phyloP scores from a whole-genome alignment of 2,113 vertebrate species.

The Phainopepla nitens region DNA sequence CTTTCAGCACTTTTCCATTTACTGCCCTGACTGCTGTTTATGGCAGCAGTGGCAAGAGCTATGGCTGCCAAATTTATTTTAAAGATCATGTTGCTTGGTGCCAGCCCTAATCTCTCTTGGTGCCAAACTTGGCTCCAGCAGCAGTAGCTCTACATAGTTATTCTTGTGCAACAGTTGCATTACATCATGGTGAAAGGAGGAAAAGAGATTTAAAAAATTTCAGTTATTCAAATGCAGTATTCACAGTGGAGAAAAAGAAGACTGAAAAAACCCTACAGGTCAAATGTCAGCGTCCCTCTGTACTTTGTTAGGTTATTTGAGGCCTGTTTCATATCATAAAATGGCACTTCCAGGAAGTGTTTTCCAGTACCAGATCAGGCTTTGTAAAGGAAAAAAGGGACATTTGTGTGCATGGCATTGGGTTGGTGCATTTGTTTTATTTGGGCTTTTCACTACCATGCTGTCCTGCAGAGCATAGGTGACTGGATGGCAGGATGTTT shows the following conservation, averaged over 20 bases:
- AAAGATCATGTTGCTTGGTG: not conserved
- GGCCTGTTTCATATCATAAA: not conserved
- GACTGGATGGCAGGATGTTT: not conserved
- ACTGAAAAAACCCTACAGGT: not conserved
- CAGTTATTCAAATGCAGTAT: constrained; percentile 4
- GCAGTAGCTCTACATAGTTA: constrained; percentile 20
- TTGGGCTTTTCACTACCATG: not conserved
- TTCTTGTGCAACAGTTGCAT: constrained; percentile 32
- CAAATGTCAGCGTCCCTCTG: constrained; percentile 16
- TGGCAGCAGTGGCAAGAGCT: not conserved
- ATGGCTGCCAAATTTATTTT: constrained; percentile 23
- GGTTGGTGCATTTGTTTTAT: not conserved
- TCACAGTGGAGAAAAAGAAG: not conserved
- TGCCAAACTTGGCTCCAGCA: constrained; percentile 27
- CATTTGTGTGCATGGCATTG: not conserved
- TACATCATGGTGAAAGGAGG: constrained; percentile 37
- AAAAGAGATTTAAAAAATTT: constrained; percentile 48
- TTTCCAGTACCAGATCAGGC: not conserved
- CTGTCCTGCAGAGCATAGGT: not conserved
- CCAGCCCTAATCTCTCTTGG: constrained; percentile 18
- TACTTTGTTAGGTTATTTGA: not conserved
- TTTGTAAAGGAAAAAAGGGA: not conserved
- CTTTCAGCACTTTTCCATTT: constrained; percentile 31
- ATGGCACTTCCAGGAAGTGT: not conserved
- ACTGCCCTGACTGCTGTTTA: not conserved